Evolutionary conservation across 1,140 invertebrate genomes (phyloP).

Genomic region (Pogonomyrmex barbatus): DNA sequence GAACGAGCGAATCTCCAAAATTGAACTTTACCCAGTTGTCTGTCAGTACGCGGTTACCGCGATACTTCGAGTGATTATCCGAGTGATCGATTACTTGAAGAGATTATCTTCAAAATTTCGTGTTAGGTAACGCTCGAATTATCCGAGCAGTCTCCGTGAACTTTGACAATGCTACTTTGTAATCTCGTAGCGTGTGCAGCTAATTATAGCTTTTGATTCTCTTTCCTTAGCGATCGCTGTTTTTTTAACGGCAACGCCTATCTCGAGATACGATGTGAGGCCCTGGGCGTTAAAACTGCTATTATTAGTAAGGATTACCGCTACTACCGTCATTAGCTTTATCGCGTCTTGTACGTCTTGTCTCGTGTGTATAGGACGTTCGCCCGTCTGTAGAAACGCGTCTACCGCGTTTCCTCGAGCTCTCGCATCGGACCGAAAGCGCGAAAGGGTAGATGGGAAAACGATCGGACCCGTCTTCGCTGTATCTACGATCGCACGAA

Average conservation of each 20-base stretch:
- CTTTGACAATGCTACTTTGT: neutral
- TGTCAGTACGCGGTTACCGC: neutral
- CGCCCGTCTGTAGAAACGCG: slow-evolving; percentile 48
- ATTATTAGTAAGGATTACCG: neutral
- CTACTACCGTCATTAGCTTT: slow-evolving; percentile 62
- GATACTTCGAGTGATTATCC: neutral
- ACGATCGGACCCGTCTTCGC: neutral
- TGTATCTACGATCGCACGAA: slow-evolving; percentile 55
- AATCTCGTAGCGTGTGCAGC: slow-evolving; percentile 44
- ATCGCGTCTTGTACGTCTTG: slow-evolving; percentile 50
- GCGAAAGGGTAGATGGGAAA: neutral
- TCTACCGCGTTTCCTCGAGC: neutral
- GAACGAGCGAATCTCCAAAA: slow-evolving; percentile 55
- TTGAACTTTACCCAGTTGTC: slow-evolving; percentile 62
- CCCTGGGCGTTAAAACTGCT: slow-evolving; percentile 59
- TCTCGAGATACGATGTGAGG: slow-evolving; percentile 17
- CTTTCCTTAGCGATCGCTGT: slow-evolving; percentile 60
- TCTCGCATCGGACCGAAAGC: neutral
- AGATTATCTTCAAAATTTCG: neutral
- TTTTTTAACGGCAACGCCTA: slow-evolving; percentile 54
- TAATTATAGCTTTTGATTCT: slow-evolving; percentile 69
- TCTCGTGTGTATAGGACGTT: slow-evolving; percentile 60
- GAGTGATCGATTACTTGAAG: neutral
- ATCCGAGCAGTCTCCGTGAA: neutral
- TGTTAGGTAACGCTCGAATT: neutral